Percentiles rank a stretch among this genome's conserved stretches.
These are phyloP conservation scores for Fulmarus glacialis DNA, from an alignment of 2,113 vertebrate species.

Conservation along the genomic window DNA sequence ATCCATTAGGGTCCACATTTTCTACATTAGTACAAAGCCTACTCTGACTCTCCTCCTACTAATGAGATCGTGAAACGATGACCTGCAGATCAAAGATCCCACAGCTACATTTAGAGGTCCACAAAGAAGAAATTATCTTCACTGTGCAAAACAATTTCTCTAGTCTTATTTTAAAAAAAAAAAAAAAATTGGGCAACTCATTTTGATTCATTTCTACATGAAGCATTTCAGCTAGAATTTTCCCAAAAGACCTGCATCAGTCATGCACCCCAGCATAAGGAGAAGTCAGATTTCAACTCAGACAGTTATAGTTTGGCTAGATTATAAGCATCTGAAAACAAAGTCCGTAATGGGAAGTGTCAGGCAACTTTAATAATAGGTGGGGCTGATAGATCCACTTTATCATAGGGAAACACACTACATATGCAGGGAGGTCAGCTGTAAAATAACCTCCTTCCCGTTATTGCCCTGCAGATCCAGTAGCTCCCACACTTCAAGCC, in stretches of 20 bases:
- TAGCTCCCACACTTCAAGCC: slow-evolving; percentile 29
- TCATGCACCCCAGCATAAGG: not conserved
- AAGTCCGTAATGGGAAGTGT: slow-evolving; percentile 14
- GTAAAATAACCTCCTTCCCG: slow-evolving; percentile 31
- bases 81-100: slow-evolving; percentile 5
- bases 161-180: not conserved
- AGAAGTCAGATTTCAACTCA: slow-evolving; percentile 37
- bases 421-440: slow-evolving; percentile 13
- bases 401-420: slow-evolving; percentile 34
- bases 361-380: slow-evolving; percentile 38
- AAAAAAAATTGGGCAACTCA: not conserved
- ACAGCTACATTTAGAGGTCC: not conserved
- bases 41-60: not conserved
- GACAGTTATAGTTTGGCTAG: not conserved
- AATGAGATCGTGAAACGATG: not conserved
- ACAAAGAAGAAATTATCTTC: not conserved
- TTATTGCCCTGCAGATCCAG: slow-evolving; percentile 26
- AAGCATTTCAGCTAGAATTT: not conserved
- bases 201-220: not conserved
- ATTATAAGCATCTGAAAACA: slow-evolving; percentile 30
- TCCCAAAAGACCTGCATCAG: not conserved
- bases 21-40: slow-evolving; percentile 4
- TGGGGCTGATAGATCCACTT: slow-evolving; percentile 30
- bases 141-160: not conserved
- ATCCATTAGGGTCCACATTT: not conserved